Evolutionary conservation across 2,888 invertebrate genomes (phyloP), one percentile per base, ranked within the genome.

Genomic region (Chloroclystis v-ata): DNA sequence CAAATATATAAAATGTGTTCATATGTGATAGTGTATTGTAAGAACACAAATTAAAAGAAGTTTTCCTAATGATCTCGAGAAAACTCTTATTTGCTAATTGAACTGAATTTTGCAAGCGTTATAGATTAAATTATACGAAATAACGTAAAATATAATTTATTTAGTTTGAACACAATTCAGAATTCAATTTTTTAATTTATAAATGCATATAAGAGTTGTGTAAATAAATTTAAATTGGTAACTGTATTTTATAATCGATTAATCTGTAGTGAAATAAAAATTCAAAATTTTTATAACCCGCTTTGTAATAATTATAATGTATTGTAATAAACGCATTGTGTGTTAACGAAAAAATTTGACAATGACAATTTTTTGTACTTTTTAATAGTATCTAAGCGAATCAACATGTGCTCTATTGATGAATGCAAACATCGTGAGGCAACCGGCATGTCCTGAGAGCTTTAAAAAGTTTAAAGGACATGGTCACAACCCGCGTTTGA

Each of bases 11-110:
- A 51, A 52, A 84, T 87, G 85, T 87, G 86, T 87, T 86, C 86
- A 87, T 82, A 81, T 86, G 86, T 87, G 87, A 87, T 87, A 87
- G 81, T 81, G 80, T 84, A 75, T 79, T 45, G 35, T 42, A 83
- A 82, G 83, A 71, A 72, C 70, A 75, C 77, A 70, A n/a, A 65
- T 57, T 72, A 72, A 77, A 81, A 69, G 68, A 82, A 85, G 85
- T 85, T 87, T 87, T 87, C 85, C 81, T 69, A 83, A 85, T 87
- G 87, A 87, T 87, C 87, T 87, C 87, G 82, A 64, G 81, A 72
- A 82, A 82, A 80, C 85, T 86, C 87, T 86, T 82, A 78, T 68
- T 68, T 82, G 85, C 78, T 61, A 45, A 63, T 45, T 60, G 67
- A 67, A 62, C 65, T 60, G 49, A 35, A 47, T 63, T 68, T 59